These are phyloP conservation scores for Brachypteracias leptosomus DNA, from an alignment of 2,113 vertebrate species.

Conservation along the genomic window DNA sequence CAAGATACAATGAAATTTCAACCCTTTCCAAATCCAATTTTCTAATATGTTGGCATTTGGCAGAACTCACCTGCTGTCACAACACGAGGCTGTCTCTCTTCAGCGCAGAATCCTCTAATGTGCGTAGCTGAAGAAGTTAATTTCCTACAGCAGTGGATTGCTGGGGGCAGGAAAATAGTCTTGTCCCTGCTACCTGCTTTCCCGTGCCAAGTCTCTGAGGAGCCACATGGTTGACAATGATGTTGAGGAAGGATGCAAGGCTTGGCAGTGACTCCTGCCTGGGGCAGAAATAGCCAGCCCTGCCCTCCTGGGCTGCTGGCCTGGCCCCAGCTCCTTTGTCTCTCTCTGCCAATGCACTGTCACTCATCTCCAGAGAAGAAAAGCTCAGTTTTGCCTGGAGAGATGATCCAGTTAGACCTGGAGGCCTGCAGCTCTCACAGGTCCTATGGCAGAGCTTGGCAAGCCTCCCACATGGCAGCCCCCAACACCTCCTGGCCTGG, in stretches of 20 bases:
- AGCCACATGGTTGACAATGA: neutral
- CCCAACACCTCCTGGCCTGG: rapidly evolving
- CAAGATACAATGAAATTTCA: neutral
- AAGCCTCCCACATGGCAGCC: no score
- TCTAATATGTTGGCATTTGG: neutral
- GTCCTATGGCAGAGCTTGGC: rapidly evolving
- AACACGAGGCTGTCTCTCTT: neutral
- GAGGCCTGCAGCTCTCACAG: neutral
- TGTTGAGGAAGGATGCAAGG: neutral
- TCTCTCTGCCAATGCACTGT: no score
- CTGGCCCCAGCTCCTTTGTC: neutral
- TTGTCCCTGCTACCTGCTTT: neutral
- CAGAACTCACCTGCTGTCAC: neutral
- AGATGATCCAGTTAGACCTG: neutral
- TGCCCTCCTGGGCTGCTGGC: rapidly evolving
- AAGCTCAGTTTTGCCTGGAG: neutral
- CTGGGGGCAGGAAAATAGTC: neutral
- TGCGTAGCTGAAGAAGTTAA: rapidly evolving
- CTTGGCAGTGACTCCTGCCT: neutral
- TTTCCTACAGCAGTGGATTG: neutral
- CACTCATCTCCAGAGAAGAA: neutral
- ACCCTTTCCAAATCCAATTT: neutral
- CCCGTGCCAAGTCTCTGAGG: neutral
- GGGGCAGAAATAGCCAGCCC: neutral
- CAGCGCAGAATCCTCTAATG: rapidly evolving